phyloP scores from a whole-genome alignment of 2,888 invertebrate species.

The Invenusta paracnida region DNA sequence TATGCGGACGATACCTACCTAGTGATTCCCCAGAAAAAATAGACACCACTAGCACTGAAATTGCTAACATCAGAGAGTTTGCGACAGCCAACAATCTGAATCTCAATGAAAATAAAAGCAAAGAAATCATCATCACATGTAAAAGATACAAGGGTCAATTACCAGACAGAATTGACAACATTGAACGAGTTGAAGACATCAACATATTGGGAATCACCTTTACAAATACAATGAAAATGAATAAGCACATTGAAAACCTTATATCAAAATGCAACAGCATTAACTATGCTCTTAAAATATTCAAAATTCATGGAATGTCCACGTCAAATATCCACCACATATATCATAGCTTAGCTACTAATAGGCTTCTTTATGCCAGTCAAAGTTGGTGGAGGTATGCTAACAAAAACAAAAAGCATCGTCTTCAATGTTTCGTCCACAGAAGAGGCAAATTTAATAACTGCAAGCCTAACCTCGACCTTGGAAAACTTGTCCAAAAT shows the following conservation, averaged over 20 bases:
- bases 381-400: background rate
- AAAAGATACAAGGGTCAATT: background rate
- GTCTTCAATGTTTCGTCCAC: background rate
- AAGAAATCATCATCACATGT: conserved; percentile 9
- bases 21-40: background rate
- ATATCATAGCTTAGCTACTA: too few species aligned
- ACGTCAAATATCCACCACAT: background rate
- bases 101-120: background rate
- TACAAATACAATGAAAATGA: background rate
- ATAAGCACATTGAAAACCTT: background rate
- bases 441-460: background rate
- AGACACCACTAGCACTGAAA: background rate
- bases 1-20: background rate
- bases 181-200: background rate
- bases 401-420: background rate
- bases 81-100: background rate
- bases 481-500: background rate
- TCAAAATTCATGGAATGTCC: background rate
- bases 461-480: background rate
- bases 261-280: background rate
- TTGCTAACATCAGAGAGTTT: background rate
- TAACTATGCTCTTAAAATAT: background rate
- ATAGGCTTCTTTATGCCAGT: too few species aligned
- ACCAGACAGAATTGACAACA: background rate
- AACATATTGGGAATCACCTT: background rate